phyloP scores from a whole-genome alignment of 2,113 vertebrate species.

The Furnarius figulus region DNA sequence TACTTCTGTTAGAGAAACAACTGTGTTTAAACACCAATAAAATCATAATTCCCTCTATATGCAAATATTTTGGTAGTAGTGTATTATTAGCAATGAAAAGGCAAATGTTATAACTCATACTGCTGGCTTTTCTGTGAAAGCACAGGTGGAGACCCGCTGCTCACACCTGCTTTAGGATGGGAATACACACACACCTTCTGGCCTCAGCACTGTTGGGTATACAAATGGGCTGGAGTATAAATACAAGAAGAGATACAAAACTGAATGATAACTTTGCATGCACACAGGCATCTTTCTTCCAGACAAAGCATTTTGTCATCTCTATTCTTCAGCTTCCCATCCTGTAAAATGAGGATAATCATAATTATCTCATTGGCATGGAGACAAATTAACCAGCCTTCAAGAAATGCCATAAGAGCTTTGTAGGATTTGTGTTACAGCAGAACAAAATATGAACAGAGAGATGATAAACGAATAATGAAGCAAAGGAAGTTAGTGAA shows the following conservation, averaged over 20 bases:
- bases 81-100: not conserved
- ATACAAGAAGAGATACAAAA: not conserved
- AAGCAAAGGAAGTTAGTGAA: not conserved
- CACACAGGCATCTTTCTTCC: not conserved
- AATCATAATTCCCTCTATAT: not conserved
- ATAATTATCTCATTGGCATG: not conserved
- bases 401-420: not conserved
- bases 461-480: not conserved
- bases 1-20: not conserved
- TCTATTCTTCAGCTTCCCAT: not conserved
- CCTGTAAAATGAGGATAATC: not conserved
- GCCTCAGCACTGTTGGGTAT: not conserved
- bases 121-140: not conserved
- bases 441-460: not conserved
- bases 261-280: not conserved
- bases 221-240: not conserved
- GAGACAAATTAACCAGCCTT: not conserved
- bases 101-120: not conserved
- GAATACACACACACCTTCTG: not conserved
- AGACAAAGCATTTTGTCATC: not conserved
- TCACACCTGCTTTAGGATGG: not conserved
- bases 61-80: not conserved
- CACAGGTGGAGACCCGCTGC: not conserved
- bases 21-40: not conserved
- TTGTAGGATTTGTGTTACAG: not conserved